Evolutionary conservation across 1,140 invertebrate species (phyloP).

Genomic region (Zaprionus lachaisei): DNA sequence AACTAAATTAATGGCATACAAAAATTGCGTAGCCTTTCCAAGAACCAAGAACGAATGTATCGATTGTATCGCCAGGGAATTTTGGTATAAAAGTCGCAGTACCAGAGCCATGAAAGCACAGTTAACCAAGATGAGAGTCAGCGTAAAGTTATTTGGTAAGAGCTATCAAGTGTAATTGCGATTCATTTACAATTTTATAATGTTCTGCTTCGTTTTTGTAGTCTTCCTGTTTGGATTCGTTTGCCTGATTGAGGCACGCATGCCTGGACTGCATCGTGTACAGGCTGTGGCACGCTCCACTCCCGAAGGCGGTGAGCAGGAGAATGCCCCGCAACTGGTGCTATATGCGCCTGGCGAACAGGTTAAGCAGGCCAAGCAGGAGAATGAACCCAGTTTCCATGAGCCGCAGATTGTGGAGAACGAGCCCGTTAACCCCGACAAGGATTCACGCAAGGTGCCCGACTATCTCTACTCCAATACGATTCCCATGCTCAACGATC

Average conservation of each 20-base stretch:
- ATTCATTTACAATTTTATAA: background rate
- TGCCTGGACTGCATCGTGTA: slow-evolving; percentile 28
- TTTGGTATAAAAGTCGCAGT: slow-evolving; percentile 57
- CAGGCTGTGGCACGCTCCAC: slow-evolving; percentile 27
- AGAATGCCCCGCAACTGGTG: slow-evolving; percentile 49
- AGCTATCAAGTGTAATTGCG: background rate
- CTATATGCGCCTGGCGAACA: slow-evolving; percentile 44
- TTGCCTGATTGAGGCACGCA: slow-evolving; percentile 30
- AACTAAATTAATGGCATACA: slow-evolving; percentile 20
- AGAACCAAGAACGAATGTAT: slow-evolving; percentile 34
- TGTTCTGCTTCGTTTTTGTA: slow-evolving; percentile 1
- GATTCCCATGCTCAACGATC: slow-evolving; percentile 73
- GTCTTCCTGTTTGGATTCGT: slow-evolving; percentile 40
- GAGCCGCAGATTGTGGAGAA: slow-evolving; percentile 63
- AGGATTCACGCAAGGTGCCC: slow-evolving; percentile 73
- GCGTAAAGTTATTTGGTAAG: slow-evolving; percentile 46
- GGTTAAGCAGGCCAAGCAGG: slow-evolving; percentile 16
- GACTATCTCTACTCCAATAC: slow-evolving; percentile 76
- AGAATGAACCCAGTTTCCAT: slow-evolving; percentile 48
- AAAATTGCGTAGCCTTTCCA: slow-evolving; percentile 46
- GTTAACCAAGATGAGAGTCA: slow-evolving; percentile 44
- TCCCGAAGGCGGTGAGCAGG: slow-evolving; percentile 17
- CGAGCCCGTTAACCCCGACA: slow-evolving; percentile 31
- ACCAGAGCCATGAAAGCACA: slow-evolving; percentile 9
- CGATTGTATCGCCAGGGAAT: slow-evolving; percentile 25